Evolutionary conservation across 2,113 vertebrate genomes (phyloP), one percentile per base, ranked within the genome.

Genomic region (Campylomormyrus numenius): DNA sequence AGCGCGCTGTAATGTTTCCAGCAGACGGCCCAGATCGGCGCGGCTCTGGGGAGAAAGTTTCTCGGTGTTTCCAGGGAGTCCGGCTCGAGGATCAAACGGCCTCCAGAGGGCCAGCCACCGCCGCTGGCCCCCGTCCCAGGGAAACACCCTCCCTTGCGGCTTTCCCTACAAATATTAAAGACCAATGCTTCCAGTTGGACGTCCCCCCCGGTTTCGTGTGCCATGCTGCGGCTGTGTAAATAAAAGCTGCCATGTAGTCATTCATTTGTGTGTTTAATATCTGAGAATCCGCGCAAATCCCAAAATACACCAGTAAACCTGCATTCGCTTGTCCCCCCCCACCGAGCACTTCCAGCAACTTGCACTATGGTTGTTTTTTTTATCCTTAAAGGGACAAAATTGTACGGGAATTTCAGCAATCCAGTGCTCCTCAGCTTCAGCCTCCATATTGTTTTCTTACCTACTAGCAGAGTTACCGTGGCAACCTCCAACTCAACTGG

Each of bases 161-260:
- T 95, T 95, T 92, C 93, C 94, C 94, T 92, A 95, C 95, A 96
- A 95, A 96, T 96, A 96, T 96, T 96, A 96, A 96, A 96, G 96
- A 96, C 94, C 93, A 92, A 92, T 93, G 93, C 94, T 95, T 95
- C 93, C 90, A 91, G 94, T 91, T 94, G 90, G 93, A 92, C 92
- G 91, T 91, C 93, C 92, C 90, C 92, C 91, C 91, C 90, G 93
- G 95, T 95, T 93, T 93, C 93, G 92, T 42, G 88, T 95, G 94
- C 94, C 94, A 94, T 94, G 91, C 93, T 93, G 93, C 90, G 94
- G 93, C 89, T 87, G 91, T 91, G 90, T 93, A 95, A 95, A 95
- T 92, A 92, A 91, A 92, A 93, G 50, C 91, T 88, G 92, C 91
- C 91, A 85, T 91, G 85, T 87, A 70, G 91, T 93, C 90, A 91